Base-by-base conservation (phyloP, 2,113 vertebrate species). In the Sphaerodactylus townsendi region DNA sequence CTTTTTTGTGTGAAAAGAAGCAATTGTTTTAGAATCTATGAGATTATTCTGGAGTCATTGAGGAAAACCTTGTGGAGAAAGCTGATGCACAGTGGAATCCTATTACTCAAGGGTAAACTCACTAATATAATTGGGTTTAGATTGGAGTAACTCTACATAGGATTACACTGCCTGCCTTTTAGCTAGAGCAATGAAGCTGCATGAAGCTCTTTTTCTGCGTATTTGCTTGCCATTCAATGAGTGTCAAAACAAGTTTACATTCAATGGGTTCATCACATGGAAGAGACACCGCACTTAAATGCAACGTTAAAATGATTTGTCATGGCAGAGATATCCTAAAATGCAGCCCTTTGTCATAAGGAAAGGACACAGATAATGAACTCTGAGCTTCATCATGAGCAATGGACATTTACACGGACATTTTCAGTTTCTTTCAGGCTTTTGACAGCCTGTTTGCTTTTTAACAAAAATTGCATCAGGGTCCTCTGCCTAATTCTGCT, bases 341-440 rank as follows among this genome's bases (percentile, higher is more conserved):
- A 68, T 86, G 8, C 13, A 73, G 1, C 48, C n/a, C 41, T 90
- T 59, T 14, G 30, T 33, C 41, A 8, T 46, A 19, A 75, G 3
- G 5, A 11, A 53, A 48, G 28, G 48, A 73, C 80, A 46, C 13
- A n/a, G 1, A 0, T 0, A 3, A 30, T 70, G 11, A 1, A 10
- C 13, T 85, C 11, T 10, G n/a, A 82, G 37, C 13, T 50, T 50
- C 48, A 21, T 68, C 35, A 56, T 62, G 59, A 62, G 59, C 23
- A 7, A 33, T 5, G 28, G 0, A 0, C 13, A 19, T 82, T 35
- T 28, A 33, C 44, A 5, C 48, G 59, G 25, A 9, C 59, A 62
- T 25, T 74, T 78, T n/a, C 19, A 10, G 4, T 0, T 0, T 53
- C 48, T 87, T 28, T 44, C 10, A 79, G 13, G 13, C 9, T 86